Conservation (phyloP, 2,888 invertebrate genomes). For the Cantharis flavilabris region DNA sequence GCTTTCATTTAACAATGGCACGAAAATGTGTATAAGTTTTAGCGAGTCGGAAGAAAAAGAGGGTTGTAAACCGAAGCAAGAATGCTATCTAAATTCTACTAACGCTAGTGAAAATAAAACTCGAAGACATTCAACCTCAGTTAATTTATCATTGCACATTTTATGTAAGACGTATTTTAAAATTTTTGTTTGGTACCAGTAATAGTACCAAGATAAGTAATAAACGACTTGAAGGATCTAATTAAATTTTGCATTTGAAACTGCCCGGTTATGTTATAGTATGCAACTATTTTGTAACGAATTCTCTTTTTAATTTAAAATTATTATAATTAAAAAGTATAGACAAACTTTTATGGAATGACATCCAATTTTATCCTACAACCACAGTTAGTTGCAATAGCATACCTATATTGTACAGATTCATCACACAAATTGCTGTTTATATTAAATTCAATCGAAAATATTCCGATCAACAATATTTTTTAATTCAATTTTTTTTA, state of each 20-base stretch:
- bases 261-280: too few relatives aligned
- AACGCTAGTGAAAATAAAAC: slow-evolving; percentile 12
- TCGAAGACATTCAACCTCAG: slow-evolving; percentile 8
- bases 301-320: background rate
- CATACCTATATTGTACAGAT: background rate
- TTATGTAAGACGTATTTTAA: slow-evolving; percentile 13
- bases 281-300: background rate
- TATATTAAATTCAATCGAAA: background rate
- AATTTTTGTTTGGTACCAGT: slow-evolving; percentile 12
- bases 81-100: slow-evolving; percentile 9
- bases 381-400: background rate
- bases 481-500: background rate
- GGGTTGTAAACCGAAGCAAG: background rate
- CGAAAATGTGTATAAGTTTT: slow-evolving; percentile 10
- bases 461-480: background rate
- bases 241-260: background rate
- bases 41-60: background rate
- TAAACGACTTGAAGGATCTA: background rate
- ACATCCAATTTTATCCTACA: background rate
- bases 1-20: background rate
- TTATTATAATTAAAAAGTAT: background rate
- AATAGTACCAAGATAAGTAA: slow-evolving; percentile 5
- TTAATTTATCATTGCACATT: slow-evolving; percentile 19
- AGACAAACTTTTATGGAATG: background rate
- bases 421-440: background rate